phyloP scores from a whole-genome alignment of 2,113 vertebrate species.

The Terrapene triunguis region DNA sequence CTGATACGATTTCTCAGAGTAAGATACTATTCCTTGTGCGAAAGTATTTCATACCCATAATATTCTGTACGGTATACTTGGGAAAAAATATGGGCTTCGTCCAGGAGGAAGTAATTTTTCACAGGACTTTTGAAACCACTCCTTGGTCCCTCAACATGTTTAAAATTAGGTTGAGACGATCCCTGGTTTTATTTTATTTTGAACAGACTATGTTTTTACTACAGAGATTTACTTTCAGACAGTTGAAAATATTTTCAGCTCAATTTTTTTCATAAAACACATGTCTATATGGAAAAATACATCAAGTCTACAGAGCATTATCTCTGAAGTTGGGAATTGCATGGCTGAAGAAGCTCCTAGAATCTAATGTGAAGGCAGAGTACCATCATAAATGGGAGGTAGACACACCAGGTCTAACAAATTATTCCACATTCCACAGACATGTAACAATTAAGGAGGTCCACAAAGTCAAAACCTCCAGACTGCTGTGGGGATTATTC shows the following conservation, averaged over 20 bases:
- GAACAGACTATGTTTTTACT: background rate
- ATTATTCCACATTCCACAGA: background rate
- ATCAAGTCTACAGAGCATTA: background rate
- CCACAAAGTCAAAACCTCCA: background rate
- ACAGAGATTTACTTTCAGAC: background rate
- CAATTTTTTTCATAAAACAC: background rate
- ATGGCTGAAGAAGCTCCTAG: background rate
- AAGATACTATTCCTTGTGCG: background rate
- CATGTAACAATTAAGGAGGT: background rate
- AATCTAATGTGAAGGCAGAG: background rate
- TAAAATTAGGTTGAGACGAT: background rate
- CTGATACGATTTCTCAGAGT: background rate
- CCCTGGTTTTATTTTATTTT: background rate
- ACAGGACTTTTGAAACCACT: background rate
- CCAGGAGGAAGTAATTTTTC: background rate
- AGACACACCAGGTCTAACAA: background rate
- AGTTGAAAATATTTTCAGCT: background rate
- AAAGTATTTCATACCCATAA: background rate
- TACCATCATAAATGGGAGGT: background rate
- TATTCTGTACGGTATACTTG: background rate
- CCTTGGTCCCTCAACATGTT: background rate
- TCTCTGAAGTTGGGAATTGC: background rate
- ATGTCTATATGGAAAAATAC: background rate
- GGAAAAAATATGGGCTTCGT: background rate
- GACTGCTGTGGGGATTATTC: background rate